Evolutionary conservation across 2,888 invertebrate genomes (phyloP).

Genomic region (Drosophila maculinotata): DNA sequence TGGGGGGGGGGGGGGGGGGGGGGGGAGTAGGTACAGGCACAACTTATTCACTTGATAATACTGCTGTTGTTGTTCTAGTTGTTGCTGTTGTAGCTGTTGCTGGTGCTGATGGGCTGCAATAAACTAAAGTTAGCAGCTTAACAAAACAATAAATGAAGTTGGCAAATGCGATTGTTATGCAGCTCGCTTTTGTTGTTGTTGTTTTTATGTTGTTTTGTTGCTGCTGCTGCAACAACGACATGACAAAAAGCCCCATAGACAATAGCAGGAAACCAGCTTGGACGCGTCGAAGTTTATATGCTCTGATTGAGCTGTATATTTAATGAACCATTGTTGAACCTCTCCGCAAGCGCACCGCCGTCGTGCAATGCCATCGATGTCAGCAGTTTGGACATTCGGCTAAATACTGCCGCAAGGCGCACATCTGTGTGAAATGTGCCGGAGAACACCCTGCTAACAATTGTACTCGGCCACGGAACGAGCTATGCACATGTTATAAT

Average conservation of each 20-base stretch:
- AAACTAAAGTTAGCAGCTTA: conserved; percentile 80
- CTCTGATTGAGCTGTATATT: conserved; percentile 13
- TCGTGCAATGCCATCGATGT: too few relatives aligned
- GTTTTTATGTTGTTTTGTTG: conserved; percentile 8
- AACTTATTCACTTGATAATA: conserved; percentile 49
- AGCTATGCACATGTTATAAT: too few relatives aligned
- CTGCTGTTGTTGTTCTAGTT: conserved; percentile 33
- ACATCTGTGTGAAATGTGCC: too few relatives aligned
- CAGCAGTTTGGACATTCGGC: too few relatives aligned
- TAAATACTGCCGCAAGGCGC: too few relatives aligned
- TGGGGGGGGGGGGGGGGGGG: too few relatives aligned
- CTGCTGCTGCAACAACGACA: conserved; percentile 26
- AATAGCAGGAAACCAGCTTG: conserved; percentile 4
- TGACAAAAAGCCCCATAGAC: conserved; percentile 41
- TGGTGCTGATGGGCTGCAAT: conserved; percentile 66
- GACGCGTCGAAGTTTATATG: conserved; percentile 32
- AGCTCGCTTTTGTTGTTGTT: conserved; percentile 25
- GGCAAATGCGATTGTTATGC: conserved; percentile 77
- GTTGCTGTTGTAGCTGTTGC: conserved; percentile 20
- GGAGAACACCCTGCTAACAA: too few relatives aligned
- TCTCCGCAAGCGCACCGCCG: too few relatives aligned
- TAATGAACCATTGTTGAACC: too few relatives aligned
- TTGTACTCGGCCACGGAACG: too few relatives aligned
- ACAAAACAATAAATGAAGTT: conserved; percentile 81
- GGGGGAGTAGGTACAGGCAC: conserved; percentile 5